Evolutionary conservation across 2,888 invertebrate species (phyloP), one percentile per base, ranked within the genome.

Genomic region (Drosophila leonis): DNA sequence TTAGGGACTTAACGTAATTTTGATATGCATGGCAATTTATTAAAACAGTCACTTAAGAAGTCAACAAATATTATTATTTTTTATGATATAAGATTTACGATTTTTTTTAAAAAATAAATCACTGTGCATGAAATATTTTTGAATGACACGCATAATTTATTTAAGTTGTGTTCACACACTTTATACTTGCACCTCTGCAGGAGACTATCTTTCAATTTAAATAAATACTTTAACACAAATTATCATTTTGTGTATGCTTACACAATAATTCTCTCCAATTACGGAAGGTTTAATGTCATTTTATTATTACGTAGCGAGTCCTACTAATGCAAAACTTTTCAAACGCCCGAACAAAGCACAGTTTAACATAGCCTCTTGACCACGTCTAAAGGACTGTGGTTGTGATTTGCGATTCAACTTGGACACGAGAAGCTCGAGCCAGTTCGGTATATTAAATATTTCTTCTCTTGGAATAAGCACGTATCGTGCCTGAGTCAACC

Each of bases 291-390:
- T 57, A 68, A 66, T 33, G 39, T 39, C 52, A 60, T 55, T 55
- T 24, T 59, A 51, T 51, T 18, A 37, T 62, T 55, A 20, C 35
- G 9, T 37, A 49, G 49, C 57, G 24, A 37, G 20, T 42, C 62
- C 55, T 27, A 42, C 37, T 54, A 20, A 39, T 24, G n/a, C 51
- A 41, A 52, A 41, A 9, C 54, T 62, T 56, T 13, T 29, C n/a
- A 49, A 75, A 49, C 59, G 63, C 79, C 68, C 75, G 71, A 57
- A 64, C 66, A 61, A 62, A 65, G 85, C 77, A 84, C 90, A 87
- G 79, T 75, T 80, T 66, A 80, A 81, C 80, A 80, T 84, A 75
- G 82, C 86, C 90, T 88, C 88, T 91, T 91, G 92, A 92, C 92
- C 91, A 91, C 89, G 82, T 92, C 90, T 90, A 89, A 90, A 86